Evolutionary conservation across 2,113 vertebrate species (phyloP).

Genomic region (Setophaga kirtlandii): DNA sequence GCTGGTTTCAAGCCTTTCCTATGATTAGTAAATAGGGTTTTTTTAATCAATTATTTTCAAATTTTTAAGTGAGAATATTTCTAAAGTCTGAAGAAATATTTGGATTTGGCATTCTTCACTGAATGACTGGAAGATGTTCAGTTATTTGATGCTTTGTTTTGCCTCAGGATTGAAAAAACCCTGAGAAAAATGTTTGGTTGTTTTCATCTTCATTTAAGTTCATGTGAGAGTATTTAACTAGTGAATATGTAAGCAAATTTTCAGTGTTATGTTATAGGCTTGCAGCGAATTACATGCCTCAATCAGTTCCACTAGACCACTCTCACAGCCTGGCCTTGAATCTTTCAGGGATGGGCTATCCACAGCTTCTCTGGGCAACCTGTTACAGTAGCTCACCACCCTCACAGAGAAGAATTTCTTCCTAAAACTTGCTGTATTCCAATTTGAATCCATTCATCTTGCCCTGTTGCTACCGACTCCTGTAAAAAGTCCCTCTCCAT

Average conservation of each 20-base stretch:
- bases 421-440: background rate
- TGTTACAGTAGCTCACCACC: background rate
- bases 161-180: background rate
- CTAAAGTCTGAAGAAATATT: background rate
- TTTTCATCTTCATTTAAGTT: background rate
- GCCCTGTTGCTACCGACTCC: background rate
- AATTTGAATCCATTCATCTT: background rate
- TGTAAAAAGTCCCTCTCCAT: background rate
- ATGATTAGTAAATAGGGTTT: fast-evolving
- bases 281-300: background rate
- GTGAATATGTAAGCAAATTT: background rate
- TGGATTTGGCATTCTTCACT: background rate
- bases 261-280: background rate
- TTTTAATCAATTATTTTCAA: background rate
- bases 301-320: background rate
- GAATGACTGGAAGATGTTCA: background rate
- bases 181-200: background rate
- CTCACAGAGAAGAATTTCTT: background rate
- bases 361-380: background rate
- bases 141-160: background rate
- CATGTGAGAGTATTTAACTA: background rate
- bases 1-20: background rate
- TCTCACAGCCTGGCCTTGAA: background rate
- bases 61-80: background rate
- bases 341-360: background rate